Conservation (phyloP, 2,888 invertebrate genomes). For the Scaptomyza caliginosa region DNA sequence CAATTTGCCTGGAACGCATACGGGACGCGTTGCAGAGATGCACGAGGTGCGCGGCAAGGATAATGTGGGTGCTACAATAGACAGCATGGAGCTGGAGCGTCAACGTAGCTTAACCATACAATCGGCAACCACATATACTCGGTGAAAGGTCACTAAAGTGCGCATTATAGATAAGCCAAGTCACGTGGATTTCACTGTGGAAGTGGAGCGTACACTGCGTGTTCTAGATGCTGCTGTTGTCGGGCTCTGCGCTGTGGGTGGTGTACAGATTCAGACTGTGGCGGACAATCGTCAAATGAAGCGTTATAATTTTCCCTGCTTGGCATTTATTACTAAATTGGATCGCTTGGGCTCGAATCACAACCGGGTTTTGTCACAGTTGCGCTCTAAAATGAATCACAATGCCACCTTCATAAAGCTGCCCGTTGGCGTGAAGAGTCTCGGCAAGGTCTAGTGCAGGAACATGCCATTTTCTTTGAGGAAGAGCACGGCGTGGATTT, state of each 20-base stretch:
- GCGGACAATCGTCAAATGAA: constrained; percentile 55
- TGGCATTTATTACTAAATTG: constrained; percentile 50
- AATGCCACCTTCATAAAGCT: constrained; percentile 98
- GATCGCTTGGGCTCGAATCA: constrained; percentile 93
- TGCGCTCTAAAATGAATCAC: constrained; percentile 94
- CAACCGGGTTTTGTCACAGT: constrained; percentile 88
- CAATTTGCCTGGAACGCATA: constrained; percentile 97
- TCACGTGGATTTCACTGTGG: constrained; percentile 67
- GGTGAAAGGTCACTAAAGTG: constrained; percentile 98
- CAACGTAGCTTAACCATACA: constrained; percentile 99
- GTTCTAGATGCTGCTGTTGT: constrained; percentile 86
- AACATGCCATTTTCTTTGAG: constrained; percentile 96
- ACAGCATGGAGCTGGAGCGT: constrained; percentile 99
- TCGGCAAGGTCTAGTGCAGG: constrained; percentile 92
- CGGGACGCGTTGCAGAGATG: constrained; percentile 97
- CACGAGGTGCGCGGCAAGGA: constrained; percentile 98
- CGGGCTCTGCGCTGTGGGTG: constrained; percentile 50
- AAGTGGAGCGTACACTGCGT: constrained; percentile 65
- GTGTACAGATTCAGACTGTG: constrained; percentile 49
- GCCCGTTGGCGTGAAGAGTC: constrained; percentile 96
- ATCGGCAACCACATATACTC: constrained; percentile 98
- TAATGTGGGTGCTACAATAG: constrained; percentile 99
- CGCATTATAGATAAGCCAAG: constrained; percentile 91
- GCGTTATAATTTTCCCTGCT: constrained; percentile 51
- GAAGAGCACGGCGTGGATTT: constrained; percentile 92